Evolutionary conservation across 2,888 invertebrate genomes (phyloP), one percentile per base, ranked within the genome.

Genomic region (Eledone cirrhosa): DNA sequence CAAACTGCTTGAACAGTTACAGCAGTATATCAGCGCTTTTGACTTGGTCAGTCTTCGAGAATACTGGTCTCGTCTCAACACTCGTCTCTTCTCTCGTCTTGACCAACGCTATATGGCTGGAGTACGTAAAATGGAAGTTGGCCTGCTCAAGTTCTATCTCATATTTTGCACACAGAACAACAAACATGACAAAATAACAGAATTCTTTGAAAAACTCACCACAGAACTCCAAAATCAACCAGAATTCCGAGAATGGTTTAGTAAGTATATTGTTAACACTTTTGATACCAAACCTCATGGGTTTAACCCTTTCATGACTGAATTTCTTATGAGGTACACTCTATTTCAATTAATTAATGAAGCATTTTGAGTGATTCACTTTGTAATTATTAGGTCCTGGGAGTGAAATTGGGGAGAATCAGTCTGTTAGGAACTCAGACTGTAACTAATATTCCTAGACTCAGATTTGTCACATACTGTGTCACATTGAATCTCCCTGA

Each of bases 221-320:
- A 93, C 94, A 24, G 97, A 97, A 86, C 91, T 98, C 74, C 97
- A 97, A 89, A 94, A 94, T 77, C 96, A 96, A 89, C 92, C 93
- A 80, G 98, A 98, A 90, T 98, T 98, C 97, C 96, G 95, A 89
- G 98, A 98, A 86, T 98, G 98, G 98, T 98, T 97, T 92, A 95
- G 98, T 98, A 93, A 93, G 94, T 93, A 53, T 41, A 41, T 41
- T 41, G 1, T 41, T 41, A 41, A 41, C 22, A 27, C 16, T 29
- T 24, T 59, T 72, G 24, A 14, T 47, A n/a, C n/a, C n/a, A n/a
- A n/a, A n/a, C n/a, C n/a, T n/a, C n/a, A n/a, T n/a, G n/a, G n/a
- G n/a, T n/a, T n/a, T n/a, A n/a, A n/a, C n/a, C n/a, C n/a, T n/a
- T n/a, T n/a, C n/a, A n/a, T n/a, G n/a, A n/a, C n/a, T n/a, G n/a